Evolutionary conservation across 2,888 invertebrate genomes (phyloP).

Genomic region (Amphimallon solstitiale): DNA sequence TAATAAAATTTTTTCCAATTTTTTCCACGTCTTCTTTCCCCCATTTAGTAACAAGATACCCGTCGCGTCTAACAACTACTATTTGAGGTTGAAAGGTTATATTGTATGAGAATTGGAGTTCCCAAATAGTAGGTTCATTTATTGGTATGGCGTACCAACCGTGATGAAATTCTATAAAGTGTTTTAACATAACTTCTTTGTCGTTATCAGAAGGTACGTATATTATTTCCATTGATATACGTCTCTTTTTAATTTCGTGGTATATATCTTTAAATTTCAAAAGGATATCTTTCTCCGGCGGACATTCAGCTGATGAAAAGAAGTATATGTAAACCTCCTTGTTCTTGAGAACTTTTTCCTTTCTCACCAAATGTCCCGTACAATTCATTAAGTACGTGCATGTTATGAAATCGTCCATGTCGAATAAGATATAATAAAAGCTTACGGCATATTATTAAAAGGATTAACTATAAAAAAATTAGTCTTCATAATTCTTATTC

Average conservation of each 20-base stretch:
- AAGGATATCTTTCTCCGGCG: conserved; percentile 46
- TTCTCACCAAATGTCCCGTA: conserved; percentile 41
- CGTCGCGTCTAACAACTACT: conserved; percentile 46
- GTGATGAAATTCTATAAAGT: conserved; percentile 30
- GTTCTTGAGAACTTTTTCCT: conserved; percentile 45
- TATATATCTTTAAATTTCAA: conserved; percentile 50
- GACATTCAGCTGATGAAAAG: conserved; percentile 50
- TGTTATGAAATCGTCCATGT: conserved; percentile 14
- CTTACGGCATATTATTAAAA: too few species aligned
- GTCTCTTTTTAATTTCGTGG: conserved; percentile 31
- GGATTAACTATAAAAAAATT: too few species aligned
- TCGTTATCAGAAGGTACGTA: conserved; percentile 35
- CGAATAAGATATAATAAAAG: not conserved
- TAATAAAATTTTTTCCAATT: conserved; percentile 49
- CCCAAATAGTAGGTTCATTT: conserved; percentile 32
- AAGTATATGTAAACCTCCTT: conserved; percentile 49
- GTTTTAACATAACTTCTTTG: conserved; percentile 4
- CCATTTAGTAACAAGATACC: conserved; percentile 46
- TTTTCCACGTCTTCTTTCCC: conserved; percentile 48
- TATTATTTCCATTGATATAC: conserved; percentile 28
- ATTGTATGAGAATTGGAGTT: conserved; percentile 46
- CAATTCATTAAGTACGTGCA: conserved; percentile 46
- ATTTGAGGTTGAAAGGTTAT: conserved; percentile 49
- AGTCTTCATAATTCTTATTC: too few species aligned
- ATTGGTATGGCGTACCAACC: conserved; percentile 36